Percentiles rank a stretch among this genome's conserved stretches.
These are phyloP conservation scores for Heliconius nattereri DNA, from an alignment of 1,140 invertebrate genomes.

Conservation along the genomic window DNA sequence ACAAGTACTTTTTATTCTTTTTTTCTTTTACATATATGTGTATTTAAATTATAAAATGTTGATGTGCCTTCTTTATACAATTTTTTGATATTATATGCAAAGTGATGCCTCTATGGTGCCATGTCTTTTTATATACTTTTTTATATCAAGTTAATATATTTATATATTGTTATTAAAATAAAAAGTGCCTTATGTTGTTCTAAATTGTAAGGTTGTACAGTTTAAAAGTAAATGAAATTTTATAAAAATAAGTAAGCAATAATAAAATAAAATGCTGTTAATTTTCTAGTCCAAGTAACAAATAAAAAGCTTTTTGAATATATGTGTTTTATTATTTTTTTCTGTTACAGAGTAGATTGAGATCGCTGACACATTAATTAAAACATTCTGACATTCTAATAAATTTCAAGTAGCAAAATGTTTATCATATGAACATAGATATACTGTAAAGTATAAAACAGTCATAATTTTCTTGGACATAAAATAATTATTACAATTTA, in stretches of 20 bases:
- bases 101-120: constrained; percentile 1
- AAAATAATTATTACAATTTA: too few relatives aligned
- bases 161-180: constrained; percentile 38
- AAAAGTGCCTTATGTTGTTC: constrained; percentile 59
- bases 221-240: constrained; percentile 60
- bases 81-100: not conserved
- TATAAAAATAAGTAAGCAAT: constrained; percentile 50
- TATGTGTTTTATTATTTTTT: constrained; percentile 39
- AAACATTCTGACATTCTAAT: too few relatives aligned
- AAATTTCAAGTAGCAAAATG: too few relatives aligned
- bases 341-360: constrained; percentile 6
- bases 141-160: constrained; percentile 14
- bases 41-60: not conserved
- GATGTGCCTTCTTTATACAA: constrained; percentile 1
- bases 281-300: constrained; percentile 70
- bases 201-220: constrained; percentile 61
- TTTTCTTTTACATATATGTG: not conserved
- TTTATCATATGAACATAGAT: too few relatives aligned
- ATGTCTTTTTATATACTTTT: not conserved
- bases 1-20: not conserved
- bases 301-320: constrained; percentile 65
- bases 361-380: not conserved
- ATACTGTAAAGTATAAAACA: too few relatives aligned
- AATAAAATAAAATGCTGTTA: constrained; percentile 60
- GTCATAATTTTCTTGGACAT: too few relatives aligned